A percentile compares a stretch with the other conserved stretches of the same genome.
phyloP scores from a whole-genome alignment of 2,113 vertebrate species.

The Scomber colias region DNA sequence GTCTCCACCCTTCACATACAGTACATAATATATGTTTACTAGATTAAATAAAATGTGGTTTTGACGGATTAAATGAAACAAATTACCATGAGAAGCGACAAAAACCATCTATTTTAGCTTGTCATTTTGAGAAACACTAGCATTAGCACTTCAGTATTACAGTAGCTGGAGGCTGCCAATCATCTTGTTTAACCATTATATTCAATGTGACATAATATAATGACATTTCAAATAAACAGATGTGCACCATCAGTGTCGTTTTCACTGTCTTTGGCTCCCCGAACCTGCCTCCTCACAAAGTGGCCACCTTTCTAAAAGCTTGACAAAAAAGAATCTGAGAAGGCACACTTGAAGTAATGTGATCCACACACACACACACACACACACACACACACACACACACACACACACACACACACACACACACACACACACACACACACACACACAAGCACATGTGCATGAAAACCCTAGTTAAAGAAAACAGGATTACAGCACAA shows the following conservation, averaged over 20 bases:
- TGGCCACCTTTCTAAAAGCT: background rate
- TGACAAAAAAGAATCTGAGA: background rate
- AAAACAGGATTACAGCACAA: conserved; percentile 78
- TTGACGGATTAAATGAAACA: too few relatives aligned
- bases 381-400: too few relatives aligned
- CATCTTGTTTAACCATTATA: background rate
- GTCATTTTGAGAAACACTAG: background rate
- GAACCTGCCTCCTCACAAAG: background rate
- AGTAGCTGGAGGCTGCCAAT: background rate
- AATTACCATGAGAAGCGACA: too few relatives aligned
- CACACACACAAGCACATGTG: conserved; percentile 4
- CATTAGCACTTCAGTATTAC: background rate
- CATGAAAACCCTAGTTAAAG: conserved; percentile 61
- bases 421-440: conserved; percentile 14
- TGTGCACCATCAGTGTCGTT: background rate
- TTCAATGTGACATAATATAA: background rate
- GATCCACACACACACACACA: conserved; percentile 30
- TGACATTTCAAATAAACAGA: conserved; percentile 1
- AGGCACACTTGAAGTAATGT: conserved; percentile 20
- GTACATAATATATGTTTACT: too few relatives aligned
- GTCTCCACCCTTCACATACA: too few relatives aligned
- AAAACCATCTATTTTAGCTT: too few relatives aligned
- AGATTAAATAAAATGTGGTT: too few relatives aligned
- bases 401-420: conserved; percentile 4
- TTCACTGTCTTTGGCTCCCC: background rate